Percentiles rank a stretch among this genome's conserved stretches.
Evolutionary conservation across 37 sponge, comb jelly and placozoan genomes (phyloP).

Genomic region (Eunapius fragilis): DNA sequence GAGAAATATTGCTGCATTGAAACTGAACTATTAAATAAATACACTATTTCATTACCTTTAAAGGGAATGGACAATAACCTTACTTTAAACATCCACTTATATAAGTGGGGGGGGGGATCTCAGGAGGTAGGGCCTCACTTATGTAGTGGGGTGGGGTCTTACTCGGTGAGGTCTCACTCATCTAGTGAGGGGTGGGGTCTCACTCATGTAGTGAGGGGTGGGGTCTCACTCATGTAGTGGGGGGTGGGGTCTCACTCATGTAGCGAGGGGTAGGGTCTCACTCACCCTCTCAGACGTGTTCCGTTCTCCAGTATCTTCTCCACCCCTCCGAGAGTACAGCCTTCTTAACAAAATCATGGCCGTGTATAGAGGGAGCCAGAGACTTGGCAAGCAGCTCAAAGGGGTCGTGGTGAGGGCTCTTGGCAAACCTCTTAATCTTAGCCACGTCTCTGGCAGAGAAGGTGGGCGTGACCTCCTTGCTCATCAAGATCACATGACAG

Average conservation of each 20-base stretch:
- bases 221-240: no score
- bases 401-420: slow-evolving; percentile 55
- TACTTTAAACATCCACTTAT: no score
- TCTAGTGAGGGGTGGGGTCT: no score
- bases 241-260: slow-evolving; percentile 28
- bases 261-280: slow-evolving; percentile 83
- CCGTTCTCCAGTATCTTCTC: slow-evolving; percentile 97
- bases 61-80: no score
- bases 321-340: slow-evolving; percentile 97
- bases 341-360: slow-evolving; percentile 92
- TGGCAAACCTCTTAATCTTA: slow-evolving; percentile 83
- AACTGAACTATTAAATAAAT: no score
- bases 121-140: no score
- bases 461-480: slow-evolving; percentile 80
- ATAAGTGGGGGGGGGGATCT: no score
- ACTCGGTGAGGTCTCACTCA: no score
- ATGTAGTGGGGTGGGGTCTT: no score
- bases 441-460: slow-evolving; percentile 80
- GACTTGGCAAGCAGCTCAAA: slow-evolving; percentile 92
- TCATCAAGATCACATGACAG: slow-evolving; percentile 76
- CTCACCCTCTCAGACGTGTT: slow-evolving; percentile 89
- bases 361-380: slow-evolving; percentile 97
- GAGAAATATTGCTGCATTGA: no score
- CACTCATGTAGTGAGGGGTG: no score
- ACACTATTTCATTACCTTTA: no score